A percentile compares a stretch with the other conserved stretches of the same genome.
phyloP scores from a whole-genome alignment of 2,113 vertebrate genomes.

The Macrotis lagotis region DNA sequence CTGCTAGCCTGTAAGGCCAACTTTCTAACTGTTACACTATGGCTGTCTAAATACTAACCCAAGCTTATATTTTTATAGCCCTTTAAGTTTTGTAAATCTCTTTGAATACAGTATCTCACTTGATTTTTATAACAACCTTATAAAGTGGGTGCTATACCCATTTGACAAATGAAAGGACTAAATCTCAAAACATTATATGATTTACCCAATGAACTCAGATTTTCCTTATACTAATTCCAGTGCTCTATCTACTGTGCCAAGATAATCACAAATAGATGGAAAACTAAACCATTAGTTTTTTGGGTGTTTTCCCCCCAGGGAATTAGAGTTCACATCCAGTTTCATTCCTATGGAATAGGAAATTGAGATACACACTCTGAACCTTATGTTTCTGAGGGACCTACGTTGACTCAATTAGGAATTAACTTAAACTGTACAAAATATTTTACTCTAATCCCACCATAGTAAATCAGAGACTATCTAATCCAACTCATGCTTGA shows the following conservation, averaged over 20 bases:
- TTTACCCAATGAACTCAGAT: not conserved
- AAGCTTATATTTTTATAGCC: not conserved
- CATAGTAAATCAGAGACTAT: not conserved
- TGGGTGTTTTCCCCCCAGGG: no score
- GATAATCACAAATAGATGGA: not conserved
- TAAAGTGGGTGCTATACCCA: not conserved
- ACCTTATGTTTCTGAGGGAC: not conserved
- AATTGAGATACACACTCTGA: not conserved
- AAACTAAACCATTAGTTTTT: not conserved
- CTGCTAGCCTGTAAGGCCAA: not conserved
- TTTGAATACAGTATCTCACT: not conserved
- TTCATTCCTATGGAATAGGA: not conserved
- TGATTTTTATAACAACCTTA: not conserved
- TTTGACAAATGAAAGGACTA: not conserved
- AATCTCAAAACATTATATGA: not conserved
- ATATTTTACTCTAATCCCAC: not conserved
- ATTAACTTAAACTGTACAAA: not conserved
- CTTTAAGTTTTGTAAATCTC: not conserved
- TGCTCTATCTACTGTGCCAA: not conserved
- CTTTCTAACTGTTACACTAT: not conserved
- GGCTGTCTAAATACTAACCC: not conserved
- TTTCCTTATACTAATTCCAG: not conserved
- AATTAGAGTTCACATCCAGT: not conserved
- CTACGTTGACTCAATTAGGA: not conserved
- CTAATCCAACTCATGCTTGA: not conserved